Conservation (phyloP, 2,797 vertebrate genomes). For the Coracias cyanogaster region DNA sequence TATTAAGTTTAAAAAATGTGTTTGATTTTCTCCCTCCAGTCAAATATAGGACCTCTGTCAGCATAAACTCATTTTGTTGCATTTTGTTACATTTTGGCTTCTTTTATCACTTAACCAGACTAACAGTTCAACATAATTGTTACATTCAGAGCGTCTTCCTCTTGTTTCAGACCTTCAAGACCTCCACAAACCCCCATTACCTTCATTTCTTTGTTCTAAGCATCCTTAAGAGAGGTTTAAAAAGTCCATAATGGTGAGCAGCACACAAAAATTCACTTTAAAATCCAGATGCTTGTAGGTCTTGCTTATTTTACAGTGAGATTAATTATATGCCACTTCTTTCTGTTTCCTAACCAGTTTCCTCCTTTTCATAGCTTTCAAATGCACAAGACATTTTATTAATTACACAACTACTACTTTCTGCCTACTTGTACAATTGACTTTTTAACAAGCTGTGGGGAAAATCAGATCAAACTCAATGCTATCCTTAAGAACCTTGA, state of each 20-base stretch:
- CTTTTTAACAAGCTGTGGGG: neutral
- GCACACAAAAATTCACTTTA: conserved; percentile 15
- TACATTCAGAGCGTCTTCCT: conserved; percentile 26
- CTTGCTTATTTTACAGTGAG: neutral
- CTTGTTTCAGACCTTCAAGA: conserved; percentile 41
- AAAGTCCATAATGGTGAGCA: neutral
- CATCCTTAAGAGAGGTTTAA: neutral
- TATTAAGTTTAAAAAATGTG: neutral
- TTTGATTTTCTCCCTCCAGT: neutral
- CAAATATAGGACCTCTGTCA: neutral
- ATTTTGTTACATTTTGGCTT: neutral
- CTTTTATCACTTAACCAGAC: neutral
- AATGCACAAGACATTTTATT: neutral
- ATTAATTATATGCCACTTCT: conserved; percentile 22
- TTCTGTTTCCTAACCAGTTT: conserved; percentile 26
- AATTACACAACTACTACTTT: neutral
- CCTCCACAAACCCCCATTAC: conserved; percentile 43
- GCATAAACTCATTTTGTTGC: neutral
- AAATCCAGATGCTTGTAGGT: conserved; percentile 14
- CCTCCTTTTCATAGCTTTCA: neutral
- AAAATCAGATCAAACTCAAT: neutral
- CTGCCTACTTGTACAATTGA: neutral
- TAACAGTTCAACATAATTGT: neutral
- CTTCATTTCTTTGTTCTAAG: conserved; percentile 47
- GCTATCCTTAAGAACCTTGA: neutral